These are phyloP conservation scores for Variabilichromis moorii DNA, from an alignment of 2,113 vertebrate genomes.

Conservation along the genomic window DNA sequence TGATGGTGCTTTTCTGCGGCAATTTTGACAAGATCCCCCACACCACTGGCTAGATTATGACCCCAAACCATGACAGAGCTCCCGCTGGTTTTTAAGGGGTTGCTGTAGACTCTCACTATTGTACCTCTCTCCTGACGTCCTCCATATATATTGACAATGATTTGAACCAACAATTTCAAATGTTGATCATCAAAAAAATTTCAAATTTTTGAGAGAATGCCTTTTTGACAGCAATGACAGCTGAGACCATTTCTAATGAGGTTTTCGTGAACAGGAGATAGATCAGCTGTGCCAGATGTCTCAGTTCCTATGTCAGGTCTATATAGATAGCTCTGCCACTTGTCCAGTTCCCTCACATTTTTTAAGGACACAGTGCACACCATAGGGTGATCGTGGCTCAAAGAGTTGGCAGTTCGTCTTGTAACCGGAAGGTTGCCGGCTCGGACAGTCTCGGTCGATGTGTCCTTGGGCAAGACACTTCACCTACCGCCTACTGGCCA, in stretches of 20 bases:
- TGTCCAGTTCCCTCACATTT: background rate
- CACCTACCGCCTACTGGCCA: background rate
- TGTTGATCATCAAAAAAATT: background rate
- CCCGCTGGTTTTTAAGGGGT: background rate
- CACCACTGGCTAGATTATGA: background rate
- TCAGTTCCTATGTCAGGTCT: background rate
- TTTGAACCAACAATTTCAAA: background rate
- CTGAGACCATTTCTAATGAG: background rate
- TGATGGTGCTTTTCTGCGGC: background rate
- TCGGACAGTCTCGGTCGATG: rapidly evolving
- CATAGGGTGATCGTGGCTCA: background rate
- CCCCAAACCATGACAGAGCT: background rate
- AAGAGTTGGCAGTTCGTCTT: background rate
- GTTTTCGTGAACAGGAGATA: rapidly evolving
- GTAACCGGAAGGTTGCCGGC: background rate
- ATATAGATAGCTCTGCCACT: background rate
- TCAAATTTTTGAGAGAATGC: background rate
- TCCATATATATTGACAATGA: background rate
- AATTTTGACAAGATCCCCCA: background rate
- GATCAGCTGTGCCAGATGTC: background rate
- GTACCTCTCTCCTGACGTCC: background rate
- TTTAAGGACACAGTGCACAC: background rate
- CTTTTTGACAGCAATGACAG: background rate
- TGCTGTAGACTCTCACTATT: background rate
- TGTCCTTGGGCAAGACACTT: background rate